A percentile compares a stretch with the other conserved stretches of the same genome.
phyloP scores from a whole-genome alignment of 2,113 vertebrate species.

The Oceanites oceanicus region DNA sequence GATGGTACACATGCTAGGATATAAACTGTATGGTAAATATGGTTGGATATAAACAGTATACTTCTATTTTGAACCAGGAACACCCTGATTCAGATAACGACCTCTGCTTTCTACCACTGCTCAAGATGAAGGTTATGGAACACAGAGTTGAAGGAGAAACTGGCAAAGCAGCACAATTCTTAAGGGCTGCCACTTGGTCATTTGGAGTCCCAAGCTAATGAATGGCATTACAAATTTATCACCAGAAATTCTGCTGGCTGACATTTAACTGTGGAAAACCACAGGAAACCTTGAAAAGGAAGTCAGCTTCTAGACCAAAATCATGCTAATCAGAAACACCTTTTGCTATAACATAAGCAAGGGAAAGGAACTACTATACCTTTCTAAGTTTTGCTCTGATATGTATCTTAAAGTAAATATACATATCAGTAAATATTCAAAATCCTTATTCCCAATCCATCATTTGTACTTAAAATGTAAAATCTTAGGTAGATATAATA shows the following conservation, averaged over 20 bases:
- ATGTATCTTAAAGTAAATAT: neutral
- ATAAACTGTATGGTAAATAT: neutral
- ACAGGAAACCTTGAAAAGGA: neutral
- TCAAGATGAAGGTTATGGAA: neutral
- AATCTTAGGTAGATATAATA: neutral
- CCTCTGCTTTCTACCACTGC: neutral
- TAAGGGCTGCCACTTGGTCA: neutral
- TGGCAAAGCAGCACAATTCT: neutral
- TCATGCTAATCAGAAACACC: neutral
- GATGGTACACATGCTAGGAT: neutral
- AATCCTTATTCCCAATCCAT: neutral
- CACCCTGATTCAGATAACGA: neutral
- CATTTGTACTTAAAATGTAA: neutral
- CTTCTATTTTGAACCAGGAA: neutral
- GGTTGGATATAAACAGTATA: neutral
- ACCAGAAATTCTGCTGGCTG: neutral
- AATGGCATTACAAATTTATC: neutral
- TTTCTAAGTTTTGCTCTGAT: neutral
- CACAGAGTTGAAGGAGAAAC: neutral
- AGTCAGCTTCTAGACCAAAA: neutral
- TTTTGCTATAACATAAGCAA: neutral
- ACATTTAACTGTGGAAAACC: neutral
- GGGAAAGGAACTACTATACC: neutral
- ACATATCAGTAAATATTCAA: neutral
- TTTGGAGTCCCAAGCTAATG: neutral